Evolutionary conservation across 1,140 invertebrate genomes (phyloP).

Genomic region (Eurosta solidaginis): DNA sequence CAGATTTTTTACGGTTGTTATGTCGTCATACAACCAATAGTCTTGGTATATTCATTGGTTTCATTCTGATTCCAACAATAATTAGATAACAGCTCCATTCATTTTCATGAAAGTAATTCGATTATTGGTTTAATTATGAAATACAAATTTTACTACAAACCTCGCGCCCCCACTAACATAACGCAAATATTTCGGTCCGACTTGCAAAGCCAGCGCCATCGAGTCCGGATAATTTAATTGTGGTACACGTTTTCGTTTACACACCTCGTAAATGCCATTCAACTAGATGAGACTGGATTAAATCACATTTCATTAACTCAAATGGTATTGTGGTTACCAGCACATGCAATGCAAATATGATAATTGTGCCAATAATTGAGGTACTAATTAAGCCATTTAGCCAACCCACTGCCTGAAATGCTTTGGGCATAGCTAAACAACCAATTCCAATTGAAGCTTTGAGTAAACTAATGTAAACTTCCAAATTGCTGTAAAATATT

Average conservation of each 20-base stretch:
- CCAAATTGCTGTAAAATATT: slow-evolving; percentile 62
- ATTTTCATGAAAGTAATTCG: no score
- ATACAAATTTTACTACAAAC: background rate
- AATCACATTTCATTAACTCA: background rate
- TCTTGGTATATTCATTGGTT: no score
- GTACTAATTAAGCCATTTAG: slow-evolving; percentile 67
- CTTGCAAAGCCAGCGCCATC: slow-evolving; percentile 67
- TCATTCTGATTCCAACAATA: no score
- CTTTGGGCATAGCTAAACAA: slow-evolving; percentile 76
- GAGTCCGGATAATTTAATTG: slow-evolving; percentile 70
- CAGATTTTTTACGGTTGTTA: no score
- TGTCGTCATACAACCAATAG: no score
- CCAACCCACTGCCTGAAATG: slow-evolving; percentile 73
- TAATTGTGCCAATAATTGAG: slow-evolving; percentile 67
- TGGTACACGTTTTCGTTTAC: slow-evolving; percentile 63
- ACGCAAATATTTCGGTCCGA: slow-evolving; percentile 63
- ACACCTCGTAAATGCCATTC: slow-evolving; percentile 55
- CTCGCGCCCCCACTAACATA: background rate
- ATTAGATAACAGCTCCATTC: no score
- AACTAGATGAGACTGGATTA: background rate
- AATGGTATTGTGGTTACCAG: slow-evolving; percentile 58
- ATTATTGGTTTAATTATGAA: no score
- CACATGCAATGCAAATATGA: slow-evolving; percentile 74
- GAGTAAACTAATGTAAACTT: slow-evolving; percentile 69
- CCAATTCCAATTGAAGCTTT: slow-evolving; percentile 77